Evolutionary conservation across 2,113 vertebrate species (phyloP).

Genomic region (Pseudorasbora parva): DNA sequence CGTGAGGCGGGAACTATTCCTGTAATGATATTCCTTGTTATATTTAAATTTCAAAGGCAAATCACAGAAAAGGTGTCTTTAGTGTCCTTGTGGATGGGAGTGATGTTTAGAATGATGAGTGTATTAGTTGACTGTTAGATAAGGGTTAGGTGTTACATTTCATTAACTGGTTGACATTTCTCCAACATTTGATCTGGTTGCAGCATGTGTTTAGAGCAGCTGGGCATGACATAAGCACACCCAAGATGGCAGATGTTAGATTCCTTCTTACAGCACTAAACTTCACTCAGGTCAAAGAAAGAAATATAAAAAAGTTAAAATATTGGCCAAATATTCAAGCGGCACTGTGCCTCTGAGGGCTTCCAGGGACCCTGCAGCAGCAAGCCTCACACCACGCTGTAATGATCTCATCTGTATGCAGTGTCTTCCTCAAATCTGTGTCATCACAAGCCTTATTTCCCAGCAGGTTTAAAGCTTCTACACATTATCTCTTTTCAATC

Average conservation of each 20-base stretch:
- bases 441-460: slow-evolving; percentile 59
- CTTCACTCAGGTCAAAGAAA: not conserved
- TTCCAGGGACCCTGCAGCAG: not conserved
- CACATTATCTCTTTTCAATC: slow-evolving; percentile 52
- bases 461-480: slow-evolving; percentile 53
- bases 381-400: slow-evolving; percentile 53
- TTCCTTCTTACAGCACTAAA: not conserved
- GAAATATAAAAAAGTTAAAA: not conserved
- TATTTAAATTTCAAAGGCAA: too few species aligned
- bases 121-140: too few species aligned
- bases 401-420: slow-evolving; percentile 77
- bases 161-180: not conserved
- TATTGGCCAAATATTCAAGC: slow-evolving; percentile 1
- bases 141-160: not conserved
- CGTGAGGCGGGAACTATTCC: too few species aligned
- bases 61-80: too few species aligned
- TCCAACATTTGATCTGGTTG: not conserved
- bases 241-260: not conserved
- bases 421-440: slow-evolving; percentile 66
- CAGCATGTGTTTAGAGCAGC: not conserved
- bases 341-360: not conserved
- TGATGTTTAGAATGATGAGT: too few species aligned
- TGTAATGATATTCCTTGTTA: too few species aligned
- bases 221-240: not conserved
- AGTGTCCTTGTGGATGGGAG: too few species aligned